phyloP scores from a whole-genome alignment of 2,888 invertebrate genomes.

The Aporophyla nigra region DNA sequence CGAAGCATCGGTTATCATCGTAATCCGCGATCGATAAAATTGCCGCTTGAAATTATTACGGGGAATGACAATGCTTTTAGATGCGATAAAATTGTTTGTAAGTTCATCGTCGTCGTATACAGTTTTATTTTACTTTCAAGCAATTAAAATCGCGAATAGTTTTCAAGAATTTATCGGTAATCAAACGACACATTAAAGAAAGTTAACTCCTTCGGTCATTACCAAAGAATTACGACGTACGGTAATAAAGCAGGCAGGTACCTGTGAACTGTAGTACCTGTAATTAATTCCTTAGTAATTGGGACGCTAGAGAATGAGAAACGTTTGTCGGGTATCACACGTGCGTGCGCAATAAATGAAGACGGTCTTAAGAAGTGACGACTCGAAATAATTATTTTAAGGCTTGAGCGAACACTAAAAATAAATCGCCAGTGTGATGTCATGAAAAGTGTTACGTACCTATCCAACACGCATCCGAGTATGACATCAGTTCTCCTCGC shows the following conservation, averaged over 20 bases:
- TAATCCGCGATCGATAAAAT: slow-evolving; percentile 35
- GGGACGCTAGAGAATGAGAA: slow-evolving; percentile 48
- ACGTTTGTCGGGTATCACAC: slow-evolving; percentile 56
- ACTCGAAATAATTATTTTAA: slow-evolving; percentile 85
- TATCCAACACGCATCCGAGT: slow-evolving; percentile 81
- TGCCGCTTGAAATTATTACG: slow-evolving; percentile 11
- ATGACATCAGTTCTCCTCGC: slow-evolving; percentile 86
- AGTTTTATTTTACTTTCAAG: background rate
- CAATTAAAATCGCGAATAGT: slow-evolving; percentile 1
- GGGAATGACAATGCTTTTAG: slow-evolving; percentile 17
- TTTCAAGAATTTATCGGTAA: slow-evolving; percentile 20
- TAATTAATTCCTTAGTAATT: slow-evolving; percentile 44
- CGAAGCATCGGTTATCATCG: slow-evolving; percentile 21
- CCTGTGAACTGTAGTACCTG: slow-evolving; percentile 22
- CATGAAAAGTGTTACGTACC: slow-evolving; percentile 87
- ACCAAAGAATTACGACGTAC: slow-evolving; percentile 25
- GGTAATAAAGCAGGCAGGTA: slow-evolving; percentile 7
- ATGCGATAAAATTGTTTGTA: slow-evolving; percentile 10
- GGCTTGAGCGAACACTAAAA: slow-evolving; percentile 85
- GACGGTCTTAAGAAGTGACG: slow-evolving; percentile 77
- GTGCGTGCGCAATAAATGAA: slow-evolving; percentile 74
- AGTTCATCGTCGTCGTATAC: background rate
- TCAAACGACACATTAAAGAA: slow-evolving; percentile 25
- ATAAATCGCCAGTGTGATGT: slow-evolving; percentile 88
- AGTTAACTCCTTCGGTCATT: slow-evolving; percentile 12